These are phyloP conservation scores for Oscheius sp. DNA, from an alignment of 2,888 invertebrate species.

Conservation along the genomic window DNA sequence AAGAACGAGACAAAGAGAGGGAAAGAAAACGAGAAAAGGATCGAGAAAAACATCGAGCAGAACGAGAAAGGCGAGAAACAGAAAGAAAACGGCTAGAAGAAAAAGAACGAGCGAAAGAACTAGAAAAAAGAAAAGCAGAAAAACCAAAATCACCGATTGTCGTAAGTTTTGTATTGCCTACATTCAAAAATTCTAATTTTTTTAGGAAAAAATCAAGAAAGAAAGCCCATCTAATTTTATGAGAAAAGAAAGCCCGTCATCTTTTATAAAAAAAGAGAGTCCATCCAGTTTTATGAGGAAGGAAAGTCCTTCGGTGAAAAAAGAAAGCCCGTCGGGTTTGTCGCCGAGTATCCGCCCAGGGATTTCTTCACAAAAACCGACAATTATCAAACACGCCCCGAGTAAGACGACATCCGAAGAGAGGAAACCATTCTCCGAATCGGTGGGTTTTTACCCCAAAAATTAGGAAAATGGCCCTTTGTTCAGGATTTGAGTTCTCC, in stretches of 20 bases:
- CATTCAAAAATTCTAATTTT: neutral
- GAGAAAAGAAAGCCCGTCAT: no score
- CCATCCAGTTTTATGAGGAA: no score
- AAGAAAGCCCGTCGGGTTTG: no score
- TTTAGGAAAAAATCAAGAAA: constrained; percentile 6
- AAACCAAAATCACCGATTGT: neutral
- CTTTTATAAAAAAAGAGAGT: no score
- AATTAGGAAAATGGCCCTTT: neutral
- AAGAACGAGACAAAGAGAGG: constrained; percentile 12
- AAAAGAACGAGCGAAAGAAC: constrained; percentile 1
- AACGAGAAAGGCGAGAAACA: neutral
- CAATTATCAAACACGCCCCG: constrained; percentile 12
- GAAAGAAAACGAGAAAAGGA: constrained; percentile 22
- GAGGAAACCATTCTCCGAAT: constrained; percentile 5
- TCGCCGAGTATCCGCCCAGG: no score
- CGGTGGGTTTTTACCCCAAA: neutral
- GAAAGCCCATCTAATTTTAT: neutral
- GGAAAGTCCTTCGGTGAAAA: no score
- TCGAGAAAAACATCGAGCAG: neutral
- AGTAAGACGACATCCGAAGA: constrained; percentile 24
- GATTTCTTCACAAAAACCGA: neutral
- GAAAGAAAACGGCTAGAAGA: constrained; percentile 1
- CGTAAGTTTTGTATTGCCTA: neutral
- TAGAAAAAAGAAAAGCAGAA: neutral
- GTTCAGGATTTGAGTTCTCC: constrained; percentile 32